Evolutionary conservation across 1,140 invertebrate genomes (phyloP).

Genomic region (Hylaeus volcanicus): DNA sequence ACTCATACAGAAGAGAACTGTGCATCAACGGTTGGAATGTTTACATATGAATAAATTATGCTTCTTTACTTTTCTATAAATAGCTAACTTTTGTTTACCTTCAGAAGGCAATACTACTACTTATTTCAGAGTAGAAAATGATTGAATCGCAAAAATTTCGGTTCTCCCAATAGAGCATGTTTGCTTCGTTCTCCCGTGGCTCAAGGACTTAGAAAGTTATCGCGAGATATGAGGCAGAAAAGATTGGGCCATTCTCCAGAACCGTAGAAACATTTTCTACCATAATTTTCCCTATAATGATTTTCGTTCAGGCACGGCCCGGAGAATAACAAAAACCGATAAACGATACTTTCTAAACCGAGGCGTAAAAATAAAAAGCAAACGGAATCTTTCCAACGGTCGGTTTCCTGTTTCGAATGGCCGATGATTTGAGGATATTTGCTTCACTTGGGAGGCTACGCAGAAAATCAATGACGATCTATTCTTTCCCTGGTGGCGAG

Average conservation of each 20-base stretch:
- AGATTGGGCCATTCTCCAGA: neutral
- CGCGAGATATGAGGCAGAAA: constrained; percentile 4
- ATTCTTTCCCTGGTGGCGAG: neutral
- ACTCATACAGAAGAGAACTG: too few species aligned
- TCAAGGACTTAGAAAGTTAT: constrained; percentile 27
- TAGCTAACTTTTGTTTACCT: too few species aligned
- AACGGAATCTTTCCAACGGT: neutral
- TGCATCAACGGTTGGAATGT: too few species aligned
- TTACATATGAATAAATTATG: too few species aligned
- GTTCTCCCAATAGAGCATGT: neutral
- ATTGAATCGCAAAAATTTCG: neutral
- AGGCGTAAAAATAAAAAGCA: too few species aligned
- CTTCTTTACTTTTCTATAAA: too few species aligned
- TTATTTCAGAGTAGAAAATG: too few species aligned
- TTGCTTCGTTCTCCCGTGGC: neutral
- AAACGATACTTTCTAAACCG: constrained; percentile 29
- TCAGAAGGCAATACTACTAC: too few species aligned
- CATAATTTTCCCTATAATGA: neutral
- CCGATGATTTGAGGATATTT: neutral
- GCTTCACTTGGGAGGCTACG: neutral
- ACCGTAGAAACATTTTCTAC: neutral
- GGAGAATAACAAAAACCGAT: constrained; percentile 22
- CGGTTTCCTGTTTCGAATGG: neutral
- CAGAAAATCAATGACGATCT: constrained; percentile 6
- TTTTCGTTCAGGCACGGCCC: neutral